A percentile compares a stretch with the other conserved stretches of the same genome.
These are phyloP conservation scores for Talpa occidentalis DNA, from an alignment of 2,113 vertebrate genomes.

Conservation along the genomic window DNA sequence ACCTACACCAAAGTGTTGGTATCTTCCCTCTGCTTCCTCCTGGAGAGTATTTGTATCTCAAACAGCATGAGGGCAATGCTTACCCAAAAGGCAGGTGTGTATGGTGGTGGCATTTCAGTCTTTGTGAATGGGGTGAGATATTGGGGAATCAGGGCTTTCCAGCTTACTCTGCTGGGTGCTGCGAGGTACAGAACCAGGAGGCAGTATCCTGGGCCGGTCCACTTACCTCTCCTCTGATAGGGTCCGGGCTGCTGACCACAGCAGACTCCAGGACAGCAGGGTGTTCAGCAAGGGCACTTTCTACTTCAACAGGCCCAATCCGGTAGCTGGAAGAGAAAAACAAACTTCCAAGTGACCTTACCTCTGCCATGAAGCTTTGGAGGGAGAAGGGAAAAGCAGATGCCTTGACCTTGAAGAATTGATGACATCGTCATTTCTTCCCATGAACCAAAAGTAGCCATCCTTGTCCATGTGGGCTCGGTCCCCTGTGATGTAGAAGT, in stretches of 20 bases:
- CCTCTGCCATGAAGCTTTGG: not conserved
- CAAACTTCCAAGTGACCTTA: not conserved
- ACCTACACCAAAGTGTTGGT: not conserved
- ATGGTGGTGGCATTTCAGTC: not conserved
- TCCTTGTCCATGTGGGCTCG: conserved; percentile 87
- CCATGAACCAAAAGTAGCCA: conserved; percentile 90
- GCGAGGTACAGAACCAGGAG: not conserved
- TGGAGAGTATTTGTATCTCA: not conserved
- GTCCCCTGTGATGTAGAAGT: conserved; percentile 91
- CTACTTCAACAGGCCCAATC: conserved; percentile 90
- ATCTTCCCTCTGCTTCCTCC: not conserved
- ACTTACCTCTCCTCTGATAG: conserved; percentile 88
- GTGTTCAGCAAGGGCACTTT: conserved; percentile 89
- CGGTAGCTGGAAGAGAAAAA: conserved; percentile 85
- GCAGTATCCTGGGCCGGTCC: not conserved
- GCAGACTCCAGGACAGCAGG: conserved; percentile 89
- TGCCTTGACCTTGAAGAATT: conserved; percentile 88
- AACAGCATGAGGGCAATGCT: not conserved
- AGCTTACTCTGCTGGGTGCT: not conserved
- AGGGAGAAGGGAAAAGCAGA: not conserved
- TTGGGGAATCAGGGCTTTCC: not conserved
- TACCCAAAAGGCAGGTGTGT: not conserved
- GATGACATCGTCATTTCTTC: conserved; percentile 90
- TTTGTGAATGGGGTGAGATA: not conserved
- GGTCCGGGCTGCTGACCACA: conserved; percentile 92